Conservation (phyloP, 2,888 invertebrate species). For the Protophormia terraenovae region DNA sequence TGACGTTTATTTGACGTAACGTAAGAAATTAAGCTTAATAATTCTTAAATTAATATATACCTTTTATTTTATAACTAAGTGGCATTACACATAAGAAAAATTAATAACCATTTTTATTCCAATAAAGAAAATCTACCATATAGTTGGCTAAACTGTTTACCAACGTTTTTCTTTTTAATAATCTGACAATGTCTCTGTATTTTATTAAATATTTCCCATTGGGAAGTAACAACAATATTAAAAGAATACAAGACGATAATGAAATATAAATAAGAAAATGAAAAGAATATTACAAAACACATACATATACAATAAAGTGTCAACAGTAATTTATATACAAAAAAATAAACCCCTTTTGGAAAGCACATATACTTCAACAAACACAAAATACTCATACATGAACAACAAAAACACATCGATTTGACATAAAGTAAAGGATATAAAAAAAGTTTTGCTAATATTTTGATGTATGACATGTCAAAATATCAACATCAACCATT, state of each 20-base stretch:
- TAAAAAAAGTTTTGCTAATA: constrained; percentile 58
- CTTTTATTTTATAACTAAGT: too few species aligned
- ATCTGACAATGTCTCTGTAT: too few species aligned
- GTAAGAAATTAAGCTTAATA: too few species aligned
- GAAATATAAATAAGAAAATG: constrained; percentile 12
- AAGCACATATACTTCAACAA: neutral
- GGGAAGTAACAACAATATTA: neutral
- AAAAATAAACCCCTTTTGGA: neutral
- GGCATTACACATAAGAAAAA: too few species aligned
- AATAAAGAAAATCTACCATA: too few species aligned
- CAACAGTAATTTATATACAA: constrained; percentile 33
- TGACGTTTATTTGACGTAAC: too few species aligned
- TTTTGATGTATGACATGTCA: constrained; percentile 69
- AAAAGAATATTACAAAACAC: constrained; percentile 27
- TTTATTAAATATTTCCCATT: neutral
- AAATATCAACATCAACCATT: constrained; percentile 65
- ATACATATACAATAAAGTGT: constrained; percentile 37
- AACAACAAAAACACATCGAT: constrained; percentile 22
- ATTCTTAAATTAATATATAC: too few species aligned
- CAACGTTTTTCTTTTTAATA: too few species aligned
- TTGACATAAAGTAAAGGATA: constrained; percentile 34
- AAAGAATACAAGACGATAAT: constrained; percentile 7
- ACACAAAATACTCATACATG: neutral
- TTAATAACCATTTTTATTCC: too few species aligned
- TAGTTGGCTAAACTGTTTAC: too few species aligned